Evolutionary conservation across 2,888 invertebrate species (phyloP).

Genomic region (Plemyria rubiginata): DNA sequence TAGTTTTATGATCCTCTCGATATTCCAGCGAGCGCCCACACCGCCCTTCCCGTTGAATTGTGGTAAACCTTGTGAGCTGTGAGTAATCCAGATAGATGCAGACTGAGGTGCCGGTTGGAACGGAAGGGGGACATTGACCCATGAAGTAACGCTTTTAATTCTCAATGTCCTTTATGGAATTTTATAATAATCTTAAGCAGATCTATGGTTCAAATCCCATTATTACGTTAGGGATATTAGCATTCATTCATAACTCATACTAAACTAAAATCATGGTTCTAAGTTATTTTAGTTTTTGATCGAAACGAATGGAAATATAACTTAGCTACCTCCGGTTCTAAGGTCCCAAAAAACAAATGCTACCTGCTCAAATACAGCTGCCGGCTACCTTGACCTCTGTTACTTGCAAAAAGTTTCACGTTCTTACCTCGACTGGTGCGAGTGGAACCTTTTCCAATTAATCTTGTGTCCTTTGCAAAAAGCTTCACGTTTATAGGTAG

Average conservation of each 20-base stretch:
- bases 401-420: slow-evolving; percentile 23
- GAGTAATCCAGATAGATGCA: slow-evolving; percentile 9
- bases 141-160: background rate
- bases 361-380: background rate
- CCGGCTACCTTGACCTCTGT: slow-evolving; percentile 45
- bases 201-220: too few relatives aligned
- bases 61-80: slow-evolving; percentile 5
- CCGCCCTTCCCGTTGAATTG: slow-evolving; percentile 6
- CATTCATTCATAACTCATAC: too few relatives aligned
- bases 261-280: too few relatives aligned
- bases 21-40: slow-evolving; percentile 5
- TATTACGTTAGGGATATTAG: too few relatives aligned
- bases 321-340: background rate
- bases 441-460: slow-evolving; percentile 19
- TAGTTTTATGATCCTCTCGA: background rate
- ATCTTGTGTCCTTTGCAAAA: slow-evolving; percentile 1
- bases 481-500: background rate
- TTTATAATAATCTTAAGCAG: too few relatives aligned
- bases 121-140: slow-evolving; percentile 3
- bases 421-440: slow-evolving; percentile 13
- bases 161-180: too few relatives aligned
- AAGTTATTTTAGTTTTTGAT: too few relatives aligned
- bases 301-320: background rate
- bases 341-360: background rate
- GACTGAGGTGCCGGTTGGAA: background rate